Conservation (phyloP, 1,140 invertebrate species). For the Agraylea sexmaculata region DNA sequence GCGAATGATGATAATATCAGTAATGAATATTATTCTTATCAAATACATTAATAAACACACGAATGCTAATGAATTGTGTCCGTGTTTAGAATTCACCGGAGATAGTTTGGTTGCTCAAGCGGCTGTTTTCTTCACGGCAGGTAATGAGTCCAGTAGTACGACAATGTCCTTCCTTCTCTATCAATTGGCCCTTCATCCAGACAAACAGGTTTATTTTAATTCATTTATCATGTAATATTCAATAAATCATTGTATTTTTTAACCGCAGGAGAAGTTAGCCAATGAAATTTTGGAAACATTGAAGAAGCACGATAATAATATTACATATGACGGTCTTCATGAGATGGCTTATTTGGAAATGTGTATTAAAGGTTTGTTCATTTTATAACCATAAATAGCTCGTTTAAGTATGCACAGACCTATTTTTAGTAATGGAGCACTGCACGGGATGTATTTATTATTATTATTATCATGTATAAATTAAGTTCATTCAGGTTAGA, state of each 20-base stretch:
- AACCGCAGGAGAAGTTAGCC: constrained; percentile 32
- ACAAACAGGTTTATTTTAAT: constrained; percentile 43
- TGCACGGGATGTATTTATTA: too few species aligned
- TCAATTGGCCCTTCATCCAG: constrained; percentile 52
- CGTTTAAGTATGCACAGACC: too few species aligned
- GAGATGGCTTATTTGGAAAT: constrained; percentile 36
- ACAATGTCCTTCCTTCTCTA: constrained; percentile 53
- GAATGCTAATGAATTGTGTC: too few species aligned
- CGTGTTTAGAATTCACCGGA: constrained; percentile 37
- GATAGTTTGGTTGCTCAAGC: constrained; percentile 52
- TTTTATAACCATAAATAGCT: too few species aligned
- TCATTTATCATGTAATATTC: constrained; percentile 1
- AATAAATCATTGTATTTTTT: background rate
- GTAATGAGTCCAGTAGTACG: constrained; percentile 66
- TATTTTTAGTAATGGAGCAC: too few species aligned
- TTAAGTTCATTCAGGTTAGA: too few species aligned
- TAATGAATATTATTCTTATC: constrained; percentile 8
- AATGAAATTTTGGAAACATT: constrained; percentile 37
- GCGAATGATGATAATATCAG: constrained; percentile 16
- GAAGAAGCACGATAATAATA: constrained; percentile 20
- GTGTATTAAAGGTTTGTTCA: constrained; percentile 34
- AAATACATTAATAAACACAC: background rate
- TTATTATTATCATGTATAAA: too few species aligned
- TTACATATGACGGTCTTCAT: constrained; percentile 29
- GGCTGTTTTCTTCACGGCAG: constrained; percentile 58